Evolutionary conservation across 2,888 invertebrate genomes (phyloP).

Genomic region (Drosophila affinis): DNA sequence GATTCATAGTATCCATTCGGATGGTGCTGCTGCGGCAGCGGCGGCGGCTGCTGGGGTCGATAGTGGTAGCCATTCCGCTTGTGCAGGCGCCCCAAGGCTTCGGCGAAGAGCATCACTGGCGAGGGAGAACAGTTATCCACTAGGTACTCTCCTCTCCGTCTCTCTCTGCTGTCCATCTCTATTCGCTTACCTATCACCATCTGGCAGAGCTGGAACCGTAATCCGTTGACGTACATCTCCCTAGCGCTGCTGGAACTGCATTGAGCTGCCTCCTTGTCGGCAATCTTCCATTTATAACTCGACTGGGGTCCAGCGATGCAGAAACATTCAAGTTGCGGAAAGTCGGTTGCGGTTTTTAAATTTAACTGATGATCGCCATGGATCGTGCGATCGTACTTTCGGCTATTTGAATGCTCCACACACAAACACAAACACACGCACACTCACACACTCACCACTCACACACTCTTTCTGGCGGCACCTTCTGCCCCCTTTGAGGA

Average conservation of each 20-base stretch:
- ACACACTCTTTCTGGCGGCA: background rate
- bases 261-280: slow-evolving; percentile 45
- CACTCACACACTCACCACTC: background rate
- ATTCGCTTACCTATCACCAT: slow-evolving; percentile 64
- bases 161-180: slow-evolving; percentile 8
- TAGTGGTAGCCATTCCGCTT: slow-evolving; percentile 80
- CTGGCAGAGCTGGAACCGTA: slow-evolving; percentile 45
- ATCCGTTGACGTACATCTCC: slow-evolving; percentile 57
- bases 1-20: slow-evolving; percentile 61
- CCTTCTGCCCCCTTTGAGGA: slow-evolving; percentile 42
- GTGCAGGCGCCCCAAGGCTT: slow-evolving; percentile 64
- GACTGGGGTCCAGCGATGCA: slow-evolving; percentile 58
- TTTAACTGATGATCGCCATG: slow-evolving; percentile 55
- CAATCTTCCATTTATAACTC: slow-evolving; percentile 56
- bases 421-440: slow-evolving; percentile 3
- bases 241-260: slow-evolving; percentile 49
- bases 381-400: slow-evolving; percentile 47
- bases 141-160: slow-evolving; percentile 45
- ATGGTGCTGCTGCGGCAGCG: slow-evolving; percentile 54
- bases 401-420: slow-evolving; percentile 57
- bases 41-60: slow-evolving; percentile 55
- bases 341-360: slow-evolving; percentile 66
- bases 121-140: slow-evolving; percentile 11
- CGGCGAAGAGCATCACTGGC: slow-evolving; percentile 49
- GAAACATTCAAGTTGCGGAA: slow-evolving; percentile 69